Evolutionary conservation across 2,888 invertebrate species (phyloP).

Genomic region (Tinea pellionella): DNA sequence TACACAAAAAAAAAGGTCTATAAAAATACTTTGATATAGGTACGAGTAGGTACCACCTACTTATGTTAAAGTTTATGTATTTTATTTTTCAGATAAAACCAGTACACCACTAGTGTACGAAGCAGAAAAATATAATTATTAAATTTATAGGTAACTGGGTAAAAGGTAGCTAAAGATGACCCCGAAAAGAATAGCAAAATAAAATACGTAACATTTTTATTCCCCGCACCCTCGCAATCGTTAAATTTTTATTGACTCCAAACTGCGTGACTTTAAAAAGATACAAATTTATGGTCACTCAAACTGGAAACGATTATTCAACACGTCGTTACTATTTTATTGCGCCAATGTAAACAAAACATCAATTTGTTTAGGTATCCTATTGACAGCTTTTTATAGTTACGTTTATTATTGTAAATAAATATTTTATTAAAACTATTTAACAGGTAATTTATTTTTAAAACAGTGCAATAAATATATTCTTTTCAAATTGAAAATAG

Average conservation of each 20-base stretch:
- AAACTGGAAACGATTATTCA: slow-evolving; percentile 64
- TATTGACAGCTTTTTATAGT: slow-evolving; percentile 7
- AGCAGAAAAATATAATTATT: too few relatives aligned
- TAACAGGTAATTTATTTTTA: not conserved
- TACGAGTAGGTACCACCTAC: too few relatives aligned
- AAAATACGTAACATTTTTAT: slow-evolving; percentile 53
- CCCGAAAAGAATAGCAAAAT: slow-evolving; percentile 24
- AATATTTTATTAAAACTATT: slow-evolving; percentile 1
- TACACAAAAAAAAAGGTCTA: too few relatives aligned
- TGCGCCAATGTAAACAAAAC: slow-evolving; percentile 60
- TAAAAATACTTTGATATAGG: too few relatives aligned
- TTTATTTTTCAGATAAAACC: too few relatives aligned
- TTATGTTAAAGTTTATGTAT: too few relatives aligned
- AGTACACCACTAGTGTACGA: too few relatives aligned
- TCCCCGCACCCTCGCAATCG: slow-evolving; percentile 53
- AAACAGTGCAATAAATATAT: too few relatives aligned
- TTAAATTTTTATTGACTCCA: slow-evolving; percentile 66
- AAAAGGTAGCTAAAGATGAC: not conserved
- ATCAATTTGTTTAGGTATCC: slow-evolving; percentile 33
- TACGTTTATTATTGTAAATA: not conserved
- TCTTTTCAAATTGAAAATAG: too few relatives aligned
- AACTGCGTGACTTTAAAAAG: slow-evolving; percentile 66
- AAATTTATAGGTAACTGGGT: not conserved
- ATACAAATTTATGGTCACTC: slow-evolving; percentile 68
- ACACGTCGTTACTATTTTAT: slow-evolving; percentile 68